Evolutionary conservation across 2,797 vertebrate species (phyloP).

Genomic region (Melanotaenia parkinsoni): DNA sequence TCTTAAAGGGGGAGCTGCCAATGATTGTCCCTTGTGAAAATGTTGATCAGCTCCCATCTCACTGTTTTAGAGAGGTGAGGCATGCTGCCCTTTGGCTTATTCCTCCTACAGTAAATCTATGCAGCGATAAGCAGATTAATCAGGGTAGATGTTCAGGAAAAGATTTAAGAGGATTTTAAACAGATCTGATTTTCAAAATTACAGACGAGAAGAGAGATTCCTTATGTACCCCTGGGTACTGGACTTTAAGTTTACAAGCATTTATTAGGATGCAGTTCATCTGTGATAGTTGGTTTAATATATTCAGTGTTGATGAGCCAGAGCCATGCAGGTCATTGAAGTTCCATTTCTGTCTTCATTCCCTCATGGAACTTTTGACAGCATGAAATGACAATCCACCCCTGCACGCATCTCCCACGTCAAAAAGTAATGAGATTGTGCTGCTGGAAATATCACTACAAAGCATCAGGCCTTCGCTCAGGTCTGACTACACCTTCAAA

Average conservation of each 20-base stretch:
- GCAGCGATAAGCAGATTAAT: constrained; percentile 42
- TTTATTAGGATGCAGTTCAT: constrained; percentile 68
- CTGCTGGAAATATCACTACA: constrained; percentile 83
- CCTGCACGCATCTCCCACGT: constrained; percentile 77
- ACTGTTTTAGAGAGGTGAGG: constrained; percentile 58
- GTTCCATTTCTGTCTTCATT: constrained; percentile 71
- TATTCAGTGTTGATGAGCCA: constrained; percentile 77
- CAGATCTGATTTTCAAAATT: constrained; percentile 49
- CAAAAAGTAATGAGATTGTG: constrained; percentile 84
- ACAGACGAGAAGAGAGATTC: constrained; percentile 39
- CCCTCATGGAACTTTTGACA: constrained; percentile 77
- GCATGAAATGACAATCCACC: constrained; percentile 82
- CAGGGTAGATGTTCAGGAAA: constrained; percentile 40
- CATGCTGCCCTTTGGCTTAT: constrained; percentile 50
- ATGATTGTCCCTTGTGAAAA: constrained; percentile 73
- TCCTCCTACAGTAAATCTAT: constrained; percentile 29
- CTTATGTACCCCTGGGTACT: constrained; percentile 48
- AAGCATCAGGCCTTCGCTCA: constrained; percentile 76
- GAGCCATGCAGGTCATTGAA: constrained; percentile 79
- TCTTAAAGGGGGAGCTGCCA: constrained; percentile 48
- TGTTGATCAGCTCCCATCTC: constrained; percentile 45
- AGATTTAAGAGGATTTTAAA: constrained; percentile 44
- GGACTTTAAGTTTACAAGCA: constrained; percentile 74
- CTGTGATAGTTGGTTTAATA: constrained; percentile 71
- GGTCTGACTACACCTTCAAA: constrained; percentile 82